phyloP scores from a whole-genome alignment of 1,140 invertebrate genomes.

The Drosophila parvula region DNA sequence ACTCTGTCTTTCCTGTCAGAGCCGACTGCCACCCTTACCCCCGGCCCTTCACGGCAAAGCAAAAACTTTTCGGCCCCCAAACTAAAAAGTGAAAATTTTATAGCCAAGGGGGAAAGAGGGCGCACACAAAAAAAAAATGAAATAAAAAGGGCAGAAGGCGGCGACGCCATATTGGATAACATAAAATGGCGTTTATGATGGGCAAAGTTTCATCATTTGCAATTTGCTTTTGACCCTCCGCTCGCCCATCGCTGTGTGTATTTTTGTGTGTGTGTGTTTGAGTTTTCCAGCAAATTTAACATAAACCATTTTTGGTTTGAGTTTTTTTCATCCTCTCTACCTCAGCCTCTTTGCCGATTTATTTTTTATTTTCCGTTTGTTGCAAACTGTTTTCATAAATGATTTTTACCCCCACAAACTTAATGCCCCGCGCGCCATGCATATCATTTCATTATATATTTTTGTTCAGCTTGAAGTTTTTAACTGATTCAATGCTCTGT shows the following conservation, averaged over 20 bases:
- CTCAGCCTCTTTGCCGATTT: background rate
- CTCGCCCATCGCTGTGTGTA: background rate
- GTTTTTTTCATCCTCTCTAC: slow-evolving; percentile 10
- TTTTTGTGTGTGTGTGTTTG: slow-evolving; percentile 12
- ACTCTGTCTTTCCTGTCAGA: slow-evolving; percentile 12
- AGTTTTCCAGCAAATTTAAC: slow-evolving; percentile 72
- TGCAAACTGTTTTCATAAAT: slow-evolving; percentile 49
- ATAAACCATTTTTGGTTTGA: slow-evolving; percentile 53
- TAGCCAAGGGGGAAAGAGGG: slow-evolving; percentile 21
- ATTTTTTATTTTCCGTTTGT: slow-evolving; percentile 27
- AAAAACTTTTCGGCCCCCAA: slow-evolving; percentile 53
- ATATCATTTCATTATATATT: slow-evolving; percentile 20
- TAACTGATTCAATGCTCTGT: slow-evolving; percentile 59
- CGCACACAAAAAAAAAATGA: background rate
- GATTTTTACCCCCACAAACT: slow-evolving; percentile 25
- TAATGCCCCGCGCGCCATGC: background rate
- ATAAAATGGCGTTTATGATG: slow-evolving; percentile 76
- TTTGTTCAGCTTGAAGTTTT: slow-evolving; percentile 10
- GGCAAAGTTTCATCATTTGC: slow-evolving; percentile 75
- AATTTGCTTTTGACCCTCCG: slow-evolving; percentile 65
- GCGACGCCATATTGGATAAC: slow-evolving; percentile 71
- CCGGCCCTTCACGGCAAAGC: background rate
- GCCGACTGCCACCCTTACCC: background rate
- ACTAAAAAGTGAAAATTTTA: slow-evolving; percentile 74
- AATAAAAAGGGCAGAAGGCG: slow-evolving; percentile 30